Conservation (phyloP, 2,797 vertebrate species). For the Gephyroberyx darwinii region DNA sequence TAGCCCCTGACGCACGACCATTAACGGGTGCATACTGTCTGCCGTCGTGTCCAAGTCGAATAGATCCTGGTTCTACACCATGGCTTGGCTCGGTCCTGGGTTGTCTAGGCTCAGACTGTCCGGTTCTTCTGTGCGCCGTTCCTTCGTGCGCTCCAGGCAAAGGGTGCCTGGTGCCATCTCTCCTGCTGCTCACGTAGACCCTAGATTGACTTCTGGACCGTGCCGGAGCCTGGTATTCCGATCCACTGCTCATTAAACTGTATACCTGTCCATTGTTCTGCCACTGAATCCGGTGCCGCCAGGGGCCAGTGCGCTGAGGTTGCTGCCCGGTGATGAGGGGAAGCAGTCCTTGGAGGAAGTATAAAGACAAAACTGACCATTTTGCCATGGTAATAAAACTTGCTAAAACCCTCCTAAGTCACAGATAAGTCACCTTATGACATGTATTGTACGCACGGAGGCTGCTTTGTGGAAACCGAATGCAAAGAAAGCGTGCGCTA, state of each 20-base stretch:
- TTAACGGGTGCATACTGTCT: constrained; percentile 42
- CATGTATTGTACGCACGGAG: constrained; percentile 31
- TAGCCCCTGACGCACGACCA: constrained; percentile 47
- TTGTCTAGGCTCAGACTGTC: constrained; percentile 41
- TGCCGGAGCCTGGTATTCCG: constrained; percentile 72
- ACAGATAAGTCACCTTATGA: constrained; percentile 22
- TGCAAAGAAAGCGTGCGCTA: constrained; percentile 44
- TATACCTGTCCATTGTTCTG: constrained; percentile 83
- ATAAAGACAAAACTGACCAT: constrained; percentile 67
- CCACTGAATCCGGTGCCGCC: constrained; percentile 84
- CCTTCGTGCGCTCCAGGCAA: constrained; percentile 47
- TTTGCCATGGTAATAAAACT: constrained; percentile 71
- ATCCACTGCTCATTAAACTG: constrained; percentile 81
- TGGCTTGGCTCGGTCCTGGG: constrained; percentile 36
- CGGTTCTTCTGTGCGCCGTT: constrained; percentile 35
- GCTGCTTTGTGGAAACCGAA: constrained; percentile 26
- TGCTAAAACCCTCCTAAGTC: constrained; percentile 7
- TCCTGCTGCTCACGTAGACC: constrained; percentile 69
- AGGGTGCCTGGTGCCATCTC: constrained; percentile 52
- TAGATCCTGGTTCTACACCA: not conserved
- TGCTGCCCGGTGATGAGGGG: constrained; percentile 66
- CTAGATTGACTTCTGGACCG: constrained; percentile 68
- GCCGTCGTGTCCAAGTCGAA: constrained; percentile 12
- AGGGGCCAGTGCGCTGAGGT: constrained; percentile 67
- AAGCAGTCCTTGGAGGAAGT: constrained; percentile 68